These are phyloP conservation scores for Tenthredo livida DNA, from an alignment of 2,888 invertebrate genomes.

Conservation along the genomic window DNA sequence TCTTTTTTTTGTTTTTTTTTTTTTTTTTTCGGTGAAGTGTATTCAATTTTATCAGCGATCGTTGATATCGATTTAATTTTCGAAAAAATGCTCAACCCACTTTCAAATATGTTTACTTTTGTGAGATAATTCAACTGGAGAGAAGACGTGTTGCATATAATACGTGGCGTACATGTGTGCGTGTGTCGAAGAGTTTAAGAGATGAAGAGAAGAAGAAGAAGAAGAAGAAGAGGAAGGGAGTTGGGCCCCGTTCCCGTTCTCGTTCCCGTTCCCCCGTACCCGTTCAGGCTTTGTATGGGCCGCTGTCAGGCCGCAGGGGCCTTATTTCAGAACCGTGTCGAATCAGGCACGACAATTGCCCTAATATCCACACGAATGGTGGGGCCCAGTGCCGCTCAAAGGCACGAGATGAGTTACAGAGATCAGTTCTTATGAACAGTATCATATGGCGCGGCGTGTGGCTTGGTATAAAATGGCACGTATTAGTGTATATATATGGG, in stretches of 20 bases:
- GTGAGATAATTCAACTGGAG: constrained; percentile 62
- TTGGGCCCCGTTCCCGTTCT: constrained; percentile 52
- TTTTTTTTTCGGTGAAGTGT: no score
- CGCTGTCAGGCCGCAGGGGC: constrained; percentile 72
- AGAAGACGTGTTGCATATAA: neutral
- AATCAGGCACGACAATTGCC: constrained; percentile 75
- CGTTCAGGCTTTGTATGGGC: constrained; percentile 69
- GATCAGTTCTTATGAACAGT: constrained; percentile 54
- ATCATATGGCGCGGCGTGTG: constrained; percentile 52
- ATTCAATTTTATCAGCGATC: no score
- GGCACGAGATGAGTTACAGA: constrained; percentile 54
- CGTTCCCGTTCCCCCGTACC: constrained; percentile 51
- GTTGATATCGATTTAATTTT: no score
- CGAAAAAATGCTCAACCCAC: neutral
- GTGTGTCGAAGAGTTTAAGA: constrained; percentile 54
- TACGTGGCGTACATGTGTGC: neutral
- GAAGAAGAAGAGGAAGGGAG: constrained; percentile 51
- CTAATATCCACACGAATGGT: constrained; percentile 72
- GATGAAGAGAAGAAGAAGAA: constrained; percentile 51
- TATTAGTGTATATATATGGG: neutral
- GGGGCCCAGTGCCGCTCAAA: constrained; percentile 55
- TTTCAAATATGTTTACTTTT: constrained; percentile 36
- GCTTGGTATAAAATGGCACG: constrained; percentile 38
- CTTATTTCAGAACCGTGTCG: constrained; percentile 72
- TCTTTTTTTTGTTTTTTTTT: no score